A percentile compares a stretch with the other conserved stretches of the same genome.
Evolutionary conservation across 1,140 invertebrate genomes (phyloP).

Genomic region (Monomorium pharaonis): DNA sequence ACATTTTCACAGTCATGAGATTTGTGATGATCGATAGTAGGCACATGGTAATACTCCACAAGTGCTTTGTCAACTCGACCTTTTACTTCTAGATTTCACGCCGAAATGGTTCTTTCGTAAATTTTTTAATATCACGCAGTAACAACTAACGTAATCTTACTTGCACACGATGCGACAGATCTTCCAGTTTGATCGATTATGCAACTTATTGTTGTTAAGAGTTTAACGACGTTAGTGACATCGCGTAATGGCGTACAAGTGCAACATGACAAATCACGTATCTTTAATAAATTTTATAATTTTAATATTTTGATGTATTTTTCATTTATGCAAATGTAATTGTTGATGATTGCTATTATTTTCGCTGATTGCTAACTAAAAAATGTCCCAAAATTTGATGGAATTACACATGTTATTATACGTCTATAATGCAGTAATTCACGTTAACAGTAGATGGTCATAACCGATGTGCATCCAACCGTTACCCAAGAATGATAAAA

Average conservation of each 20-base stretch:
- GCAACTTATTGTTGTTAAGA: neutral
- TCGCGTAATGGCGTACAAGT: neutral
- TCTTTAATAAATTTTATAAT: neutral
- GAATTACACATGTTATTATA: neutral
- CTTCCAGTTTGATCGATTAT: neutral
- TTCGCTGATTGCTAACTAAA: neutral
- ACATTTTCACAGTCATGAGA: neutral
- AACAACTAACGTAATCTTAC: slow-evolving; percentile 11
- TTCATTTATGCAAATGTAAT: neutral
- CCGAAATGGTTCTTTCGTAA: neutral
- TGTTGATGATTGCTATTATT: neutral
- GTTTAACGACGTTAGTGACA: neutral
- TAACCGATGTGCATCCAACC: neutral
- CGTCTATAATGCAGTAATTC: neutral
- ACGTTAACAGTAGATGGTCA: neutral
- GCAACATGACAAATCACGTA: neutral
- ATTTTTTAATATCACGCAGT: neutral
- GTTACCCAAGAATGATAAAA: neutral
- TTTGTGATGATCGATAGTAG: slow-evolving; percentile 5
- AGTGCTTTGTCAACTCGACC: neutral
- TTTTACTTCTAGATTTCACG: neutral
- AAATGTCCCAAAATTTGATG: neutral
- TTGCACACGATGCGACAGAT: neutral
- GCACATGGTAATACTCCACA: neutral
- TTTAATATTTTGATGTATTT: neutral